phyloP scores from a whole-genome alignment of 2,797 vertebrate species.

The Rhodeus uyekii region DNA sequence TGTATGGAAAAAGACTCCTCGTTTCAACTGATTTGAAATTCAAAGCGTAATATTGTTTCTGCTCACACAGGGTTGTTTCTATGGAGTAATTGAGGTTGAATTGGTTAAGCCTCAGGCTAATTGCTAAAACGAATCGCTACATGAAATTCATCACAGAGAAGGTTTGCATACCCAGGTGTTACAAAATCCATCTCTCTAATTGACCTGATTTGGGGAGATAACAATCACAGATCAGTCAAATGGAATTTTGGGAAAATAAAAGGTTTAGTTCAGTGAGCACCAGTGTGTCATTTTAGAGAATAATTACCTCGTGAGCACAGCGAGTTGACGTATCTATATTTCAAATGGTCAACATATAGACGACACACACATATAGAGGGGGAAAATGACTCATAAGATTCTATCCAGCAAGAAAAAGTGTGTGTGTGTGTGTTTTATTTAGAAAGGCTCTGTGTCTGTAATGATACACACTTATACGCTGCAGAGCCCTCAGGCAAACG shows the following conservation, averaged over 20 bases:
- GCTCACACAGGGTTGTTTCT: conserved; percentile 67
- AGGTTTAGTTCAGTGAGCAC: conserved; percentile 27
- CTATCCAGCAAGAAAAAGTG: neutral
- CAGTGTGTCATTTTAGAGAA: conserved; percentile 23
- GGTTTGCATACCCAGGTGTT: conserved; percentile 78
- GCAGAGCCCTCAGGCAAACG: conserved; percentile 43
- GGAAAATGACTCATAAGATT: neutral
- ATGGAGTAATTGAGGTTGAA: conserved; percentile 83
- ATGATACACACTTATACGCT: conserved; percentile 43
- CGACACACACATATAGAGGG: neutral
- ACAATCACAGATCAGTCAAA: conserved; percentile 73
- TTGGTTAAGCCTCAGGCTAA: conserved; percentile 79
- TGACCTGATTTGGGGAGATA: conserved; percentile 80
- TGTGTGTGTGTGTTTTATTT: conserved; percentile 11
- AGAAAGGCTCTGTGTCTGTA: conserved; percentile 35
- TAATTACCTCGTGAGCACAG: neutral
- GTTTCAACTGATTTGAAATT: conserved; percentile 70
- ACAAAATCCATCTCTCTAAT: conserved; percentile 81
- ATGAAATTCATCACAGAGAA: conserved; percentile 80
- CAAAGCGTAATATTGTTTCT: conserved; percentile 73
- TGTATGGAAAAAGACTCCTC: conserved; percentile 62
- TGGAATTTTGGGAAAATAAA: conserved; percentile 65
- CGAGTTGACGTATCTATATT: neutral
- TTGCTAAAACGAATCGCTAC: conserved; percentile 84
- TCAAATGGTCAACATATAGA: neutral